A percentile compares a stretch with the other conserved stretches of the same genome.
Conservation (phyloP, 1,140 invertebrate genomes). For the Vollenhovia emeryi region DNA sequence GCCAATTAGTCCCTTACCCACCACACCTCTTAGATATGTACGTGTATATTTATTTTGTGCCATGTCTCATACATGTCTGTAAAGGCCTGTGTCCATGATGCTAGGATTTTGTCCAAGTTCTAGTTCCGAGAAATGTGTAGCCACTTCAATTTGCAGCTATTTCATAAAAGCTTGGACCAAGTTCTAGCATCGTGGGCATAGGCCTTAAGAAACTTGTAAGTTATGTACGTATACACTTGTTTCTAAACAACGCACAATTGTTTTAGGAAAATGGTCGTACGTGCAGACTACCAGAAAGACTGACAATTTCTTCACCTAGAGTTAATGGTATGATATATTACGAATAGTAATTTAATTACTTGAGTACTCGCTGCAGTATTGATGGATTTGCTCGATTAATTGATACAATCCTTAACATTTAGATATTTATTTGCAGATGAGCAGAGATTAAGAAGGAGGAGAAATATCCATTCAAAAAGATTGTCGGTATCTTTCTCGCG, state of each 20-base stretch:
- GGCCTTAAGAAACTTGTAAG: not conserved
- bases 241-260: conserved; percentile 1
- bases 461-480: conserved; percentile 64
- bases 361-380: not conserved
- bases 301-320: conserved; percentile 67
- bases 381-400: not conserved
- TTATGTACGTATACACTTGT: not conserved
- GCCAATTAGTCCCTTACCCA: conserved; percentile 13
- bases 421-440: conserved; percentile 57
- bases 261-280: conserved; percentile 71
- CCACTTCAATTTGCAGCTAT: too few species aligned
- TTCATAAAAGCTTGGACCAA: too few species aligned
- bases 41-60: conserved; percentile 27
- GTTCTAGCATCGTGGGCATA: too few species aligned
- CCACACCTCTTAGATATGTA: conserved; percentile 57
- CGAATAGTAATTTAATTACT: conserved; percentile 4
- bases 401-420: conserved; percentile 2
- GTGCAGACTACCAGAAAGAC: conserved; percentile 76
- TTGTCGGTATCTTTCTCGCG: conserved; percentile 69
- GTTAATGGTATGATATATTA: conserved; percentile 70
- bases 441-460: conserved; percentile 63
- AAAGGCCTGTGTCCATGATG: too few species aligned
- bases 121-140: too few species aligned
- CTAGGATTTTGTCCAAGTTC: too few species aligned
- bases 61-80: too few species aligned